phyloP scores from a whole-genome alignment of 2,797 vertebrate species.

The Sebastes nivosus region DNA sequence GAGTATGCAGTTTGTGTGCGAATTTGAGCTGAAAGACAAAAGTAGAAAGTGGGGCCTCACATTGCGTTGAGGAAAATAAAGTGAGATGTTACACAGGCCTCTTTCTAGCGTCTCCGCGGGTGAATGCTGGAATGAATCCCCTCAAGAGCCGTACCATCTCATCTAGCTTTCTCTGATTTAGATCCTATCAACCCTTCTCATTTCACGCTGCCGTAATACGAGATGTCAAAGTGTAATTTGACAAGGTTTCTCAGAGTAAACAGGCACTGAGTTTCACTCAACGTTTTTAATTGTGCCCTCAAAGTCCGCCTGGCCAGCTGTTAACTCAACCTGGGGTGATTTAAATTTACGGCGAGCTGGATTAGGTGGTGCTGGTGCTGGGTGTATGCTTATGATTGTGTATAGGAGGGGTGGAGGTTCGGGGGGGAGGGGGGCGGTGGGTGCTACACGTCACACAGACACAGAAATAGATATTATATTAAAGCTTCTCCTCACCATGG shows the following conservation, averaged over 20 bases:
- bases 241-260: conserved; percentile 69
- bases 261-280: conserved; percentile 34
- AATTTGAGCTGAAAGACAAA: conserved; percentile 83
- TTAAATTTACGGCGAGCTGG: not conserved
- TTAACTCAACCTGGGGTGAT: conserved; percentile 39
- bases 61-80: conserved; percentile 80
- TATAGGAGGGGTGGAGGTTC: not conserved
- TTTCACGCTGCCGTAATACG: conserved; percentile 52
- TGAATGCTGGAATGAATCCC: conserved; percentile 74
- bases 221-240: conserved; percentile 75
- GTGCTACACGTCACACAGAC: conserved; percentile 55
- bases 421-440: not conserved
- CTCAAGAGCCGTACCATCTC: conserved; percentile 71
- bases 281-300: conserved; percentile 40
- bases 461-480: conserved; percentile 83
- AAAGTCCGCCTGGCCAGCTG: conserved; percentile 18
- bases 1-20: conserved; percentile 79
- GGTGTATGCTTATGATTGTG: not conserved
- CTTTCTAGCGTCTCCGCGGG: conserved; percentile 74
- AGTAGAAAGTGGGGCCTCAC: conserved; percentile 79
- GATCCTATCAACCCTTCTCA: conserved; percentile 64
- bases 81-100: conserved; percentile 77
- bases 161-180: conserved; percentile 71
- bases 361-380: not conserved
- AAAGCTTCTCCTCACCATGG: conserved; percentile 83